Evolutionary conservation across 1,140 invertebrate genomes (phyloP), one percentile per base, ranked within the genome.

Genomic region (Pseudomyrmex dendroicus): DNA sequence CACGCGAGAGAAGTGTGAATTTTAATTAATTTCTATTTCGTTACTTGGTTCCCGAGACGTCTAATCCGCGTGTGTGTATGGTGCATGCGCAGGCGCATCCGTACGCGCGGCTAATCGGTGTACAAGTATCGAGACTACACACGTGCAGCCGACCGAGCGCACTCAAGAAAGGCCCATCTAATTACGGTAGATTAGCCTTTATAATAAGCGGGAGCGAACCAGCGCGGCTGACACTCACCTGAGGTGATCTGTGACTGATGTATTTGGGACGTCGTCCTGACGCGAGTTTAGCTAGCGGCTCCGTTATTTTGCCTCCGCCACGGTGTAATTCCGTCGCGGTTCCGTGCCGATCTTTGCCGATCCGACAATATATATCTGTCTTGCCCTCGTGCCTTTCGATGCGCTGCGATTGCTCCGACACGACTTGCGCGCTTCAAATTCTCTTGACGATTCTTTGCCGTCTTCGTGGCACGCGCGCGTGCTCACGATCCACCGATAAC

Each of bases 191-290:
- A 90, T 86, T 86, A 83, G 61, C 78, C 57, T 44, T 89, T 87
- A 74, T 89, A 86, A 82, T 59, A 67, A 89, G 86, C 25, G 63
- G 15, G 52, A 61, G 20, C 50, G 54, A 78, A 84, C 64, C 66
- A 35, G 35, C 22, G 20, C 56, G 52, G 61, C 59, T 50, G 85
- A 64, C 52, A 90, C 91, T 91, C 84, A 92, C 90, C 90, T 88
- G 86, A 90, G 83, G 82, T 68, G 83, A 91, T 82, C 77, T 85
- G 89, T 89, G 89, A 89, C 86, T 91, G 92, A 87, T 90, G 91
- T 87, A 91, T 89, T 85, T 92, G 87, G 91, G 90, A 92, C 92
- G 90, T 91, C 89, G 89, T 91, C 89, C 85, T 92, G 89, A 90
- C 87, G 92, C 82, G 86, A 82, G 63, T 88, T 63, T 52, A 61